Base-by-base conservation (phyloP, 2,888 invertebrate genomes). In the Lepidocyrtoides sp. region DNA sequence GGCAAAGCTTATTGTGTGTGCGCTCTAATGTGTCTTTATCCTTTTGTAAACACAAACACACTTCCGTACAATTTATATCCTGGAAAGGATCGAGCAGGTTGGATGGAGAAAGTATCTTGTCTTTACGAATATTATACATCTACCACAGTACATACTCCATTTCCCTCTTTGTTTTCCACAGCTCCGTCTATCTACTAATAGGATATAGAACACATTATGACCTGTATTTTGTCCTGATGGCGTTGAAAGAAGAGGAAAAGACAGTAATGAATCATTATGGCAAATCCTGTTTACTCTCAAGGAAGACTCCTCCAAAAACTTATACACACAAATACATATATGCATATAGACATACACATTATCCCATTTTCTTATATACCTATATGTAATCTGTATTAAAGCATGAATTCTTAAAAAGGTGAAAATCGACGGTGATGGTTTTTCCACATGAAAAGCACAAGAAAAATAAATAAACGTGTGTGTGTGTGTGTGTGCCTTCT, bases 201-300 rank as follows among this genome's bases (percentile, higher is more conserved):
- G n/a, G n/a, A n/a, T n/a, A n/a, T n/a, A n/a, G n/a, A n/a, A n/a
- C n/a, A n/a, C n/a, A n/a, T n/a, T n/a, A 86, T 77, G 77, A 85
- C 72, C 85, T 85, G 72, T 85, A 69, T 69, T 75, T 84, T 84
- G 85, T 85, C 54, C 57, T 85, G 72, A 85, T 48, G 54, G 69
- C 36, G 69, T 75, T 66, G 75, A 75, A 48, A 77, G 86, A 86
- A 77, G 77, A n/a, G 72, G 86, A 77, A 72, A 54, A 86, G 86
- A 86, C 86, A 86, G 86, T 86, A 86, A 86, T 86, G 86, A 86
- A 86, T 86, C 86, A 86, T 86, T 86, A 86, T 75, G 63, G 77
- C 75, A 86, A 86, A 86, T 86, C 86, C 86, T 86, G 86, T 86
- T 86, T 86, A 60, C 86, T 86, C 57, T 23, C 63, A n/a, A n/a